Evolutionary conservation across 2,888 invertebrate genomes (phyloP).

Genomic region (Drosophila austrosaltans): DNA sequence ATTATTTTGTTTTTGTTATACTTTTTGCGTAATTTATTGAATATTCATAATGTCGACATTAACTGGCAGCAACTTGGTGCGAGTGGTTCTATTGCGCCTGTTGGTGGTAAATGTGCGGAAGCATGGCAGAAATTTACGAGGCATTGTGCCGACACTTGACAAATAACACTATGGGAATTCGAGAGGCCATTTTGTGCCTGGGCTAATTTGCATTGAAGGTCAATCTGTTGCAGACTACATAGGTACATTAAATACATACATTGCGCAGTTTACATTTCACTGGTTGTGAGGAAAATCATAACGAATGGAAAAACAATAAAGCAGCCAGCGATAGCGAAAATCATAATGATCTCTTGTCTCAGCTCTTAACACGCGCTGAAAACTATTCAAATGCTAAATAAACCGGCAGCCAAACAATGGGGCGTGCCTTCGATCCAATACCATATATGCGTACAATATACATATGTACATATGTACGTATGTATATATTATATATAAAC

Average conservation of each 20-base stretch:
- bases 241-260: constrained; percentile 1
- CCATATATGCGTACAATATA: not conserved
- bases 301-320: constrained; percentile 42
- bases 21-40: constrained; percentile 67
- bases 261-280: not conserved
- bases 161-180: constrained; percentile 43
- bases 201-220: not conserved
- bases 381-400: constrained; percentile 67
- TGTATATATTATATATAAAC: not conserved
- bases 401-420: constrained; percentile 53
- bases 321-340: constrained; percentile 28
- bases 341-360: constrained; percentile 28
- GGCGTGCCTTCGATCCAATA: constrained; percentile 55
- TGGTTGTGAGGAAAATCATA: not conserved
- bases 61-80: constrained; percentile 8
- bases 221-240: not conserved
- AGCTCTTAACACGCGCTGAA: constrained; percentile 55
- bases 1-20: constrained; percentile 7
- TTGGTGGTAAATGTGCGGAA: constrained; percentile 73
- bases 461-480: too few species aligned
- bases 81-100: constrained; percentile 2
- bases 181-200: not conserved
- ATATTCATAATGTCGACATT: constrained; percentile 67
- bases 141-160: constrained; percentile 69
- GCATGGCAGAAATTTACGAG: constrained; percentile 67